A percentile compares a stretch with the other conserved stretches of the same genome.
These are phyloP conservation scores for Pyrgus malvae DNA, from an alignment of 2,888 invertebrate genomes.

Conservation along the genomic window DNA sequence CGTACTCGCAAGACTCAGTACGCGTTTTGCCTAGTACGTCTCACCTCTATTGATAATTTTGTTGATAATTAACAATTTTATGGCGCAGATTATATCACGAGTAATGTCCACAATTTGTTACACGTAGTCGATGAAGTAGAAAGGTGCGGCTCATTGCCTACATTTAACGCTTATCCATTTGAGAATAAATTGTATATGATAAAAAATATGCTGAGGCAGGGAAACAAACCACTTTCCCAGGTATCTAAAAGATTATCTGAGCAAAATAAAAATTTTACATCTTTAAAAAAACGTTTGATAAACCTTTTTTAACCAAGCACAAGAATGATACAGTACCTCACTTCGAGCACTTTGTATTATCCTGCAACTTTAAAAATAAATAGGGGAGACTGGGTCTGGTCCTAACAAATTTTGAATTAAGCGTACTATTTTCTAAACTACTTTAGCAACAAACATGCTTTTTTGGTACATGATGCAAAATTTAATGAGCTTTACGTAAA, in stretches of 20 bases:
- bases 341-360: not conserved
- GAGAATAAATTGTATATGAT: conserved; percentile 30
- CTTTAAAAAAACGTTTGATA: no score
- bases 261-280: not conserved
- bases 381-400: not conserved
- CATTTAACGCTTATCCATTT: conserved; percentile 31
- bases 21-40: no score
- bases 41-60: conserved; percentile 19
- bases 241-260: not conserved
- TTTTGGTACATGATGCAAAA: no score
- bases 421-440: no score
- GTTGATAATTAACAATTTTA: conserved; percentile 26
- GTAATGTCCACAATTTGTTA: conserved; percentile 35
- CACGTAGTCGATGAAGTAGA: conserved; percentile 27
- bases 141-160: conserved; percentile 28
- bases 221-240: conserved; percentile 26
- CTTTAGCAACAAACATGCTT: no score
- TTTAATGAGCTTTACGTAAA: no score
- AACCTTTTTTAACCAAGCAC: not conserved
- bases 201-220: conserved; percentile 28
- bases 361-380: not conserved
- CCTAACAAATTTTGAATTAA: not conserved
- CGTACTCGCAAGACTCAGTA: no score
- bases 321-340: not conserved
- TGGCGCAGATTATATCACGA: conserved; percentile 30